phyloP scores from a whole-genome alignment of 1,140 invertebrate genomes.

The Andricus grossulariae region DNA sequence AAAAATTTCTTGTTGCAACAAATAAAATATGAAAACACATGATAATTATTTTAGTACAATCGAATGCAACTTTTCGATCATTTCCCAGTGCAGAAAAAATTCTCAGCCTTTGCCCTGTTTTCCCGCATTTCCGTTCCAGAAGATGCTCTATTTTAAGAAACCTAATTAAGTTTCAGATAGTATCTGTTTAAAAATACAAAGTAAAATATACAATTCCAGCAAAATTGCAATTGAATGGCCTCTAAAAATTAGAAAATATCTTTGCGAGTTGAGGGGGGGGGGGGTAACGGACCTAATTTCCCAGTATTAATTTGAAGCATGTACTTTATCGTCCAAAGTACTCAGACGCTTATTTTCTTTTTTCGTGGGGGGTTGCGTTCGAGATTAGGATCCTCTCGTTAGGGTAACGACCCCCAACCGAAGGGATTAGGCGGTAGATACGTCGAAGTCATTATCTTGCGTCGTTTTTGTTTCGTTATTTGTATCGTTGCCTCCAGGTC shows the following conservation, averaged over 20 bases:
- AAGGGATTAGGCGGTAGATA: constrained; percentile 37
- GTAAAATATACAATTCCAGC: background rate
- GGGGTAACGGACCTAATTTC: background rate
- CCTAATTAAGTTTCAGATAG: no score
- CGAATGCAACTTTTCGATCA: no score
- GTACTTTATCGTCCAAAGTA: constrained; percentile 8
- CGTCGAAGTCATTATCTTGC: constrained; percentile 32
- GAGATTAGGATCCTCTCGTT: constrained; percentile 16
- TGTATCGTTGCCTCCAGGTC: constrained; percentile 31
- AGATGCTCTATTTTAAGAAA: no score
- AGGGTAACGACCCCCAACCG: constrained; percentile 7
- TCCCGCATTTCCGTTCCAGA: no score
- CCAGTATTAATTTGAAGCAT: background rate
- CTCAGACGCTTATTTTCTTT: background rate
- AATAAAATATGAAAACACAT: no score
- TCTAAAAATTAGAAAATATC: background rate
- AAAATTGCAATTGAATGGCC: background rate
- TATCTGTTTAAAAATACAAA: background rate
- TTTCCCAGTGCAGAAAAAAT: no score
- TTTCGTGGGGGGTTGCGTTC: background rate
- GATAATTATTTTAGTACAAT: no score
- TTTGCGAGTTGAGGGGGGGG: background rate
- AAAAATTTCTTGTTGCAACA: no score
- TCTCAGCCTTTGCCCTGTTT: no score
- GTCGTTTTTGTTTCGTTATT: background rate